Evolutionary conservation across 2,113 vertebrate species (phyloP), one percentile per base, ranked within the genome.

Genomic region (Daphoenositta chrysoptera): DNA sequence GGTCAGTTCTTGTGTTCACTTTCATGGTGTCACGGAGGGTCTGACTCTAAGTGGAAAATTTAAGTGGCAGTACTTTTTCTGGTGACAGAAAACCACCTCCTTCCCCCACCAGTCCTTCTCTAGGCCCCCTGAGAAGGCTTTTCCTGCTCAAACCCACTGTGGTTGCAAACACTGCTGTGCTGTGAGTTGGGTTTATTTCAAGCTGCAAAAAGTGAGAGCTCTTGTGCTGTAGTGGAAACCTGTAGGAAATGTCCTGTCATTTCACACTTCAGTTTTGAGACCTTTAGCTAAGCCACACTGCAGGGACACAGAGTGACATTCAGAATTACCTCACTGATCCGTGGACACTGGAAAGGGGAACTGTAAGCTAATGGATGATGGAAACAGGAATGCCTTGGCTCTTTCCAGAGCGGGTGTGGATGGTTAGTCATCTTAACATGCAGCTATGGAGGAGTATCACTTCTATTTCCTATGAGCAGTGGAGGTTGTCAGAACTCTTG

Each of bases 181-280:
- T 70, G 37, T 1, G 3, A 56, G 31, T 61, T 15, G 42, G 27
- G 50, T 83, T 95, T 93, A 71, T 90, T 92, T 93, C 56, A 71
- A 83, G 86, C 48, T 95, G 80, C 89, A 90, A 39, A 93, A 96
- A 95, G 95, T 95, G 96, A 97, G 91, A 97, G 94, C 95, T 93
- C 56, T 75, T 63, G 58, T 40, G 84, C 68, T 86, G 33, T 40
- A 51, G 89, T 89, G 95, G 95, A 96, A 97, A 94, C 17, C 73
- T 81, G 68, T 78, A 66, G 73, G 4, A 83, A 66, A 40, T 40
- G 72, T 89, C 90, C 89, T 83, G 83, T 86, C 42, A 18, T 53
- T 77, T 94, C 48, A 39, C 92, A 57, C 85, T 53, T 83, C 9
- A 3, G 17, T 17, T 6, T 44, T 44, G 42, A 90, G n/a, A 72